A percentile compares a stretch with the other conserved stretches of the same genome.
Conservation (phyloP, 2,888 invertebrate genomes). For the Cactoblastis cactorum region DNA sequence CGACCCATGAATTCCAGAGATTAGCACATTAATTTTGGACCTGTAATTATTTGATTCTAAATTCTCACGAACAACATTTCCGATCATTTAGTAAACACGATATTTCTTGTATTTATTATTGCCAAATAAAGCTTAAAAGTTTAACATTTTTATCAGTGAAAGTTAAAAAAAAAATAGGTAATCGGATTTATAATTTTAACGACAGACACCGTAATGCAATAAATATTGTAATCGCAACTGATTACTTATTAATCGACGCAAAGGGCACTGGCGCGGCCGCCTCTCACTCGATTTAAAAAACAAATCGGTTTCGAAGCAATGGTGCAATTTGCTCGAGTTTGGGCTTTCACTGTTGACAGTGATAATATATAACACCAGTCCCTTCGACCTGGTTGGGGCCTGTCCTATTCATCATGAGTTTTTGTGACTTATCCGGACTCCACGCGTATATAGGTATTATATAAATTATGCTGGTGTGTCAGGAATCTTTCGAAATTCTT, state of each 20-base stretch:
- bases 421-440: not conserved
- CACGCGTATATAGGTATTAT: too few species aligned
- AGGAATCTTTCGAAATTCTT: too few species aligned
- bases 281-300: conserved; percentile 8
- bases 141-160: not conserved
- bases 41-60: too few species aligned
- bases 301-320: not conserved
- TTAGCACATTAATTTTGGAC: too few species aligned
- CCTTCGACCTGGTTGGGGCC: not conserved
- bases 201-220: not conserved
- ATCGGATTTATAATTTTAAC: conserved; percentile 9
- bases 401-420: conserved; percentile 3
- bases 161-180: not conserved
- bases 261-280: conserved; percentile 6
- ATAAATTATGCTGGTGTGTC: too few species aligned
- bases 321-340: conserved; percentile 10
- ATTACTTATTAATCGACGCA: conserved; percentile 1
- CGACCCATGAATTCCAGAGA: too few species aligned
- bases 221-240: not conserved
- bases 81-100: too few species aligned
- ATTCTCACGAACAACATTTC: too few species aligned
- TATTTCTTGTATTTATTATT: not conserved
- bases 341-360: conserved; percentile 3
- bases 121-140: not conserved
- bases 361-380: too few species aligned